Evolutionary conservation across 2,797 vertebrate genomes (phyloP).

Genomic region (Notoglanidium macrostoma): DNA sequence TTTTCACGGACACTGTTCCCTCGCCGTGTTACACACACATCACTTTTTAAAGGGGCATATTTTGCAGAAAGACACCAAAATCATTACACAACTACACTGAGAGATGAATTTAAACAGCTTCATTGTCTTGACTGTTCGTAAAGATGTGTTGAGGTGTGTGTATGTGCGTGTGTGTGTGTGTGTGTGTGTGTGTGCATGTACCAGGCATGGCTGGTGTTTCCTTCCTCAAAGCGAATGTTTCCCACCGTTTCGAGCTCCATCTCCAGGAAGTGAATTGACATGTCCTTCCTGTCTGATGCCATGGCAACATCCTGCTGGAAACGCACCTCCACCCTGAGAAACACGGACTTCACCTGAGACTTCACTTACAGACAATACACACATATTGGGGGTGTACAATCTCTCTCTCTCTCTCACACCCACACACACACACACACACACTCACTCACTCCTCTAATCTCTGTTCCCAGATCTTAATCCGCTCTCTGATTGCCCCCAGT

Average conservation of each 20-base stretch:
- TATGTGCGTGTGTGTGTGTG: neutral
- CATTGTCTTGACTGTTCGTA: neutral
- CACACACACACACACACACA: neutral
- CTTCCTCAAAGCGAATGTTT: conserved; percentile 85
- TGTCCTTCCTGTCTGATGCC: conserved; percentile 69
- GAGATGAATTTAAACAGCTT: neutral
- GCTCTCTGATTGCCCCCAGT: conserved; percentile 72
- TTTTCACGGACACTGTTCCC: too few species aligned
- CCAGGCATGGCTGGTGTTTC: conserved; percentile 76
- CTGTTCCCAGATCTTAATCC: conserved; percentile 73
- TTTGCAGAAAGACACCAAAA: neutral
- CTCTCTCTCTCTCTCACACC: neutral
- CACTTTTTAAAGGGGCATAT: neutral
- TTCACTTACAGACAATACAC: neutral
- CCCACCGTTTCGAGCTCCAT: conserved; percentile 84
- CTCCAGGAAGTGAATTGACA: conserved; percentile 76
- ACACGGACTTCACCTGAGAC: conserved; percentile 10
- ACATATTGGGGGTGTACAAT: neutral
- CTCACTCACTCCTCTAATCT: conserved; percentile 77
- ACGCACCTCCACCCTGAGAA: conserved; percentile 71
- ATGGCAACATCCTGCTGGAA: conserved; percentile 69
- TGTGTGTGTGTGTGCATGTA: conserved; percentile 45
- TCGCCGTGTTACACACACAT: neutral
- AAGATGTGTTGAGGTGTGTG: neutral
- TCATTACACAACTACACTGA: neutral